Evolutionary conservation across 1,140 invertebrate genomes (phyloP).

Genomic region (Telenomus remus): DNA sequence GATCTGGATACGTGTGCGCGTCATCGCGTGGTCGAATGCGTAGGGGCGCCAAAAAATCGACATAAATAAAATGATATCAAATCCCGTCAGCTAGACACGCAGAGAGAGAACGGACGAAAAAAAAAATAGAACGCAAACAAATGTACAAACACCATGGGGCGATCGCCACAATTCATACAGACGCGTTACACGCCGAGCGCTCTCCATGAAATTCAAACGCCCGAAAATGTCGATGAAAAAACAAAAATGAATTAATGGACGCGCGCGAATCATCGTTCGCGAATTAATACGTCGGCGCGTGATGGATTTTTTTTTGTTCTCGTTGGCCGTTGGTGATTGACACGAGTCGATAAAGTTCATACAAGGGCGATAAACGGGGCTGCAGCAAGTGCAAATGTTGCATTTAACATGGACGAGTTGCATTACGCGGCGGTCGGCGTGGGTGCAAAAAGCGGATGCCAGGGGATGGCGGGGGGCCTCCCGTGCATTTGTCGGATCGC

Average conservation of each 20-base stretch:
- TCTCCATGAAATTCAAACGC: slow-evolving; percentile 41
- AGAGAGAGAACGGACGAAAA: slow-evolving; percentile 8
- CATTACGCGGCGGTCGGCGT: slow-evolving; percentile 33
- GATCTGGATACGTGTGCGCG: slow-evolving; percentile 22
- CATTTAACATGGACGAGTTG: slow-evolving; percentile 71
- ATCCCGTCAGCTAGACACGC: background rate
- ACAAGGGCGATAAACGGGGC: slow-evolving; percentile 63
- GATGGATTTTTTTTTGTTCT: slow-evolving; percentile 32
- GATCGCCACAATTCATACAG: slow-evolving; percentile 17
- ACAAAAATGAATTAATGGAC: slow-evolving; percentile 48
- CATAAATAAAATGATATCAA: slow-evolving; percentile 10
- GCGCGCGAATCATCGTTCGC: slow-evolving; percentile 22
- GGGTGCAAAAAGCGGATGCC: slow-evolving; percentile 29
- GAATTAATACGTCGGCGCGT: slow-evolving; percentile 37
- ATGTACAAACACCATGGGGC: background rate
- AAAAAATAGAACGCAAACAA: slow-evolving; percentile 5
- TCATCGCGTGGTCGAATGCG: slow-evolving; percentile 26
- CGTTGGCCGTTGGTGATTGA: slow-evolving; percentile 62
- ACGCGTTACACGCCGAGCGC: slow-evolving; percentile 19
- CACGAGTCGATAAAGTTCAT: slow-evolving; percentile 71
- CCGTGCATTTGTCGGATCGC: slow-evolving; percentile 68
- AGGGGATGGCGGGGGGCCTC: slow-evolving; percentile 28
- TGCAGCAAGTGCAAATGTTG: slow-evolving; percentile 63
- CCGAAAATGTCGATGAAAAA: slow-evolving; percentile 42
- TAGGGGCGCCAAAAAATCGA: slow-evolving; percentile 14